Evolutionary conservation across 2,797 vertebrate species (phyloP).

Genomic region (Chelidonichthys spinosus): DNA sequence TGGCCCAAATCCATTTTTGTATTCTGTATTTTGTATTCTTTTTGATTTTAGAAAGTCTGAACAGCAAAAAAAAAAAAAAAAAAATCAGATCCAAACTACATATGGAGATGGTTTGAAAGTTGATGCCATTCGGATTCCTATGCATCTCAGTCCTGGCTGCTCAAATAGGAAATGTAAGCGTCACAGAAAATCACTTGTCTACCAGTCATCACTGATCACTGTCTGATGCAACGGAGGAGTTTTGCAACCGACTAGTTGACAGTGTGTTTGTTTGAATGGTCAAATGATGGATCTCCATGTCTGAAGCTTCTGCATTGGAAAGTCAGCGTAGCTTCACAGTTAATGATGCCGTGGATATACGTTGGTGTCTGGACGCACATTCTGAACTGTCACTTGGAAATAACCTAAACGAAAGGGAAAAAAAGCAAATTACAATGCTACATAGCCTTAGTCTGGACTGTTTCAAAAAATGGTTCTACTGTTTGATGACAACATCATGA

Average conservation of each 20-base stretch:
- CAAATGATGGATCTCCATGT: not conserved
- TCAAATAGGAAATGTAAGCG: not conserved
- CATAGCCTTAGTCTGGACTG: not conserved
- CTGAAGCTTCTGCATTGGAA: not conserved
- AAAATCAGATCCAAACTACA: not conserved
- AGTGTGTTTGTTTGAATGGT: not conserved
- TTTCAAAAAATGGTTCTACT: not conserved
- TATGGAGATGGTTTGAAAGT: not conserved
- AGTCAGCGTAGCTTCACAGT: rapidly evolving
- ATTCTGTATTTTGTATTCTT: not conserved
- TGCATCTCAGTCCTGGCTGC: not conserved
- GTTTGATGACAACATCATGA: conserved; percentile 8
- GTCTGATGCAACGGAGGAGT: no score
- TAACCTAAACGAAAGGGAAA: not conserved
- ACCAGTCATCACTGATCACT: no score
- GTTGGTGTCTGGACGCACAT: not conserved
- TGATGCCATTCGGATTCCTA: not conserved
- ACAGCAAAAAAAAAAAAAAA: not conserved
- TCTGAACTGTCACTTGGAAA: not conserved
- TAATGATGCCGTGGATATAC: not conserved
- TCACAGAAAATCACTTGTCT: no score
- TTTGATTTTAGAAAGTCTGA: not conserved
- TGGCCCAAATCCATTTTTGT: not conserved
- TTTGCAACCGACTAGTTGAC: not conserved
- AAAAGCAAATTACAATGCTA: no score